Evolutionary conservation across 2,888 invertebrate genomes (phyloP), one percentile per base, ranked within the genome.

Genomic region (Azorinus chamasolen): DNA sequence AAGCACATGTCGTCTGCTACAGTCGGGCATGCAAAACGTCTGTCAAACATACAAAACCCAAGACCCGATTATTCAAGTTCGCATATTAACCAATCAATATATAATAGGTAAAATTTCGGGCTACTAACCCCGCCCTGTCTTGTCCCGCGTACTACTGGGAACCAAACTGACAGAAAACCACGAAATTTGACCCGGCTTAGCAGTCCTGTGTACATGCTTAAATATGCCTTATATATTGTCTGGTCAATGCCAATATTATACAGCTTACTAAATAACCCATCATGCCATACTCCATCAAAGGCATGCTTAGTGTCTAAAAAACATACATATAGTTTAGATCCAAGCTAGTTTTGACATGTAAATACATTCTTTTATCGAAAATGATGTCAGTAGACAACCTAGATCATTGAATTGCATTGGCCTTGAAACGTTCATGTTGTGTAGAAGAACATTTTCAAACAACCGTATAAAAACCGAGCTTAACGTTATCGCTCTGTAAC

Each of bases 1-100:
- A 32, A 32, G 32, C 32, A 32, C 68, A 68, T 59, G 27, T 59
- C 68, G n/a, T 58, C 68, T 10, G 68, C 58, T 5, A 68, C 57
- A 14, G 65, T 57, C 1, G 65, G 65, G 14, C 45, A n/a, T 18
- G 37, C 16, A 12, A 48, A n/a, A n/a, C 24, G 24, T 37, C 18
- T 18, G 25, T 54, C 27, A 27, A 24, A 53, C 6, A 64, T 16
- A 24, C 43, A 51, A 12, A 68, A 18, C 16, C 68, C 68, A 18
- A 51, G 20, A 14, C 39, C 48, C 22, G 48, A 48, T 1, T n/a
- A 4, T 43, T 27, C 41, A 12, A 59, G 6, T 25, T 59, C 43
- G 2, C 22, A 2, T 20, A 68, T 50, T 20, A 68, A 22, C 16
- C 25, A 39, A 14, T 68, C 46, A 10, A 68, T 24, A 39, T 18